Base-by-base conservation (phyloP, 1,140 invertebrate genomes). In the Bombus haemorrhoidalis region DNA sequence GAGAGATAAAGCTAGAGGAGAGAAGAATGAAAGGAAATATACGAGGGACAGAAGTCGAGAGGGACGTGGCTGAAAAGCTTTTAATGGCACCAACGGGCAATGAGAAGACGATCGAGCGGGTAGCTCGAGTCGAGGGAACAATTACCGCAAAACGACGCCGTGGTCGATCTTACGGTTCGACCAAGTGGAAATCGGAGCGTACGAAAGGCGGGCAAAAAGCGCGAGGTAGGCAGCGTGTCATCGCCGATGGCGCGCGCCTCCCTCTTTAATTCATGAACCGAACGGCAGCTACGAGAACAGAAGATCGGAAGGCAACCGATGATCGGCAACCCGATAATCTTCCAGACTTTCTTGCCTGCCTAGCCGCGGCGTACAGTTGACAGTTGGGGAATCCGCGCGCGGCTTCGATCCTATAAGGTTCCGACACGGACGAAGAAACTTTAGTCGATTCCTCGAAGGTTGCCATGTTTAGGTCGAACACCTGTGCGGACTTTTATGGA, bases 181-280 rank as follows among this genome's bases (percentile, higher is more conserved):
- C 62, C 37, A 25, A 73, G 76, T 83, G 83, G 83, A 86, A 90
- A 90, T 83, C 86, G 83, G 37, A 59, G 37, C 62, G 71, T 15
- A 62, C 53, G 34, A 71, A 47, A 75, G 71, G 25, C 41, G 15
- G 25, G 78, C 87, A 93, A 93, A 89, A 93, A 93, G 53, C 76
- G 68, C n/a, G 73, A 87, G 84, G 90, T 18, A 34, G 34, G 64
- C 86, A 89, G 91, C 92, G 92, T 92, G 92, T 92, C 91, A 89
- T 86, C 89, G 86, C 86, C 88, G 86, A 90, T 91, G 91, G 78
- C 82, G 85, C 79, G 74, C 88, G 81, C 86, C 92, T 93, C 90
- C 74, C 92, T 93, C 92, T 93, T 93, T 94, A 93, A 94, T 94
- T 93, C 93, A 94, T 93, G 93, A 94, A 90, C 47, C 77, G 32